These are phyloP conservation scores for Toxotes chatareus DNA, from an alignment of 2,113 vertebrate genomes.

Conservation along the genomic window DNA sequence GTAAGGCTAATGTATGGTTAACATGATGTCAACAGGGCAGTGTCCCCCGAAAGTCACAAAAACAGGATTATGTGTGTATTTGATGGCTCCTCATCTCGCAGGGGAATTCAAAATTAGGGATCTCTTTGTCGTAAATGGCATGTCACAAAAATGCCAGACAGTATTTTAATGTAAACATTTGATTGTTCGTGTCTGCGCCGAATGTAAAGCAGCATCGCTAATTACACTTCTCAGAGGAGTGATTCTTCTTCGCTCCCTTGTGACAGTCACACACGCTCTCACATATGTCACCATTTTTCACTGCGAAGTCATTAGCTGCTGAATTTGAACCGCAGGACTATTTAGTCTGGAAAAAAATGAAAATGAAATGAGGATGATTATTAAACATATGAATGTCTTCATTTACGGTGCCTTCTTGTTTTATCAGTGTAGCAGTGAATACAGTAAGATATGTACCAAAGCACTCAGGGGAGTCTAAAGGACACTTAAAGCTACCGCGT, in stretches of 20 bases:
- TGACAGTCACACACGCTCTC: constrained; percentile 7
- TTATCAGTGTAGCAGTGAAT: constrained; percentile 34
- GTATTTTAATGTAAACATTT: constrained; percentile 22
- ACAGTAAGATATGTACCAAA: constrained; percentile 39
- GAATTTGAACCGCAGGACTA: constrained; percentile 38
- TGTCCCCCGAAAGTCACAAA: neutral
- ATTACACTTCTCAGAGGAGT: constrained; percentile 31
- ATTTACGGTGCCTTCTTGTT: constrained; percentile 13
- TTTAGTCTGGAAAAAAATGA: constrained; percentile 12
- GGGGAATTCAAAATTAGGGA: constrained; percentile 7
- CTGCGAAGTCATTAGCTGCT: constrained; percentile 36
- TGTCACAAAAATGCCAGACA: constrained; percentile 6
- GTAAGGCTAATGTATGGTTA: neutral
- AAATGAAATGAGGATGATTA: constrained; percentile 40
- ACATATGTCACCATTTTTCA: constrained; percentile 28
- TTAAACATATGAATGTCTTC: constrained; percentile 35
- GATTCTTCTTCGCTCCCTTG: constrained; percentile 21
- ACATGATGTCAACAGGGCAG: neutral
- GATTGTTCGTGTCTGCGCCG: constrained; percentile 2
- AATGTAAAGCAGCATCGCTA: constrained; percentile 36
- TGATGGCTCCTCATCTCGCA: neutral
- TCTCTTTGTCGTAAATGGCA: neutral
- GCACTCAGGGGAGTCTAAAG: constrained; percentile 25
- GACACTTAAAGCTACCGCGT: constrained; percentile 37
- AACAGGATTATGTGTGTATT: constrained; percentile 2